phyloP scores from a whole-genome alignment of 1,140 invertebrate species.

The Drosophila baimaii region DNA sequence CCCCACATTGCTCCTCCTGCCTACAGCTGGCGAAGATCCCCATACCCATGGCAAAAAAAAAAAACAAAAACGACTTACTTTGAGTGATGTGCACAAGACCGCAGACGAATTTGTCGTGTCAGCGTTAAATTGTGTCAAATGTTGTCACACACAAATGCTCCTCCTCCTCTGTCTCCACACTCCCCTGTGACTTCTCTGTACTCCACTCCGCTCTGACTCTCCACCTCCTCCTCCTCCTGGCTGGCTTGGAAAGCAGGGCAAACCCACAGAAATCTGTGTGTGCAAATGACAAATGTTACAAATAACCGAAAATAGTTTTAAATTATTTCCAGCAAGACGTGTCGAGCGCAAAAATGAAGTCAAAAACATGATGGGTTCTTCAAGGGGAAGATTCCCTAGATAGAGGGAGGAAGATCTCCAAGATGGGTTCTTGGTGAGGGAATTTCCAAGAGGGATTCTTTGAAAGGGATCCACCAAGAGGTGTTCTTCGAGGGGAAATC shows the following conservation, averaged over 20 bases:
- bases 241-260: neutral
- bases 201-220: no score
- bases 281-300: constrained; percentile 69
- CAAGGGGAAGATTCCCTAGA: no score
- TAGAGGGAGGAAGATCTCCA: no score
- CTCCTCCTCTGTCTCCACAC: neutral
- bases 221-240: neutral
- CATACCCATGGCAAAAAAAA: no score
- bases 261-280: constrained; percentile 22
- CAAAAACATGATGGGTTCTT: constrained; percentile 12
- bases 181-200: neutral
- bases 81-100: constrained; percentile 26
- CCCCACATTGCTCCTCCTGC: neutral
- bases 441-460: no score
- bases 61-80: constrained; percentile 24
- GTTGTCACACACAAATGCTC: constrained; percentile 60
- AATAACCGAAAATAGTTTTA: constrained; percentile 64
- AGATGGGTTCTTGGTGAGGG: no score
- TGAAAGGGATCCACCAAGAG: neutral
- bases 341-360: constrained; percentile 20
- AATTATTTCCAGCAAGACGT: constrained; percentile 66
- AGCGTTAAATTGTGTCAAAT: constrained; percentile 76
- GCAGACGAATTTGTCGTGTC: constrained; percentile 58
- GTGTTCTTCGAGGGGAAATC: neutral
- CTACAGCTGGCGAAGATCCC: neutral